Conservation (phyloP, 1,140 invertebrate genomes). For the Drosophila burlai region DNA sequence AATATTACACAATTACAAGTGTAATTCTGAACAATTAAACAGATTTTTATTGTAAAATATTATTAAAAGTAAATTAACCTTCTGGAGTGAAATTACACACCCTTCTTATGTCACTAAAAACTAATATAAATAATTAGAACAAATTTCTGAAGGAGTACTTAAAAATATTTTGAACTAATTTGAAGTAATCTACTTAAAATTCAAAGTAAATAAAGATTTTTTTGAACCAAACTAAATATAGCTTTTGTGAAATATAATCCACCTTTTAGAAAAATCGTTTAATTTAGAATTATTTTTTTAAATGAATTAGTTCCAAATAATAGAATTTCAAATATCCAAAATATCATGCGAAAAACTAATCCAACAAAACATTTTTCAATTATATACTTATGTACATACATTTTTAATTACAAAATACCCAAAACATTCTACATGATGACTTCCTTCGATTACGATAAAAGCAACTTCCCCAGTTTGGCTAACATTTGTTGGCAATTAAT, state of each 20-base stretch:
- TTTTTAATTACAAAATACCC: not conserved
- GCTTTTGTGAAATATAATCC: not conserved
- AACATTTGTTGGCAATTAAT: conserved; percentile 35
- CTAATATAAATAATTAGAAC: not conserved
- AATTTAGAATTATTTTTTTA: not conserved
- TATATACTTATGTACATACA: too few relatives aligned
- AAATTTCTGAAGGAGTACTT: not conserved
- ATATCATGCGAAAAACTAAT: too few relatives aligned
- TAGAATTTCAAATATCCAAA: not conserved
- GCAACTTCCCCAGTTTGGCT: not conserved
- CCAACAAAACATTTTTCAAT: too few relatives aligned
- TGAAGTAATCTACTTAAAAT: not conserved
- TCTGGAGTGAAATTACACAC: not conserved
- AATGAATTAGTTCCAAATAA: not conserved
- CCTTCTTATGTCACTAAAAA: not conserved
- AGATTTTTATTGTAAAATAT: not conserved
- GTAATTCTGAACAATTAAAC: too few relatives aligned
- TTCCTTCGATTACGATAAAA: not conserved
- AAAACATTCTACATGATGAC: not conserved
- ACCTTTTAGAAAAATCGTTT: too few relatives aligned
- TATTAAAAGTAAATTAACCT: too few relatives aligned
- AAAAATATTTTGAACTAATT: not conserved
- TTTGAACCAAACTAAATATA: not conserved
- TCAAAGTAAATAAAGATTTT: too few relatives aligned
- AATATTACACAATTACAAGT: not conserved